Base-by-base conservation (phyloP, 1,140 invertebrate species). In the Aphelinus atriplicis region DNA sequence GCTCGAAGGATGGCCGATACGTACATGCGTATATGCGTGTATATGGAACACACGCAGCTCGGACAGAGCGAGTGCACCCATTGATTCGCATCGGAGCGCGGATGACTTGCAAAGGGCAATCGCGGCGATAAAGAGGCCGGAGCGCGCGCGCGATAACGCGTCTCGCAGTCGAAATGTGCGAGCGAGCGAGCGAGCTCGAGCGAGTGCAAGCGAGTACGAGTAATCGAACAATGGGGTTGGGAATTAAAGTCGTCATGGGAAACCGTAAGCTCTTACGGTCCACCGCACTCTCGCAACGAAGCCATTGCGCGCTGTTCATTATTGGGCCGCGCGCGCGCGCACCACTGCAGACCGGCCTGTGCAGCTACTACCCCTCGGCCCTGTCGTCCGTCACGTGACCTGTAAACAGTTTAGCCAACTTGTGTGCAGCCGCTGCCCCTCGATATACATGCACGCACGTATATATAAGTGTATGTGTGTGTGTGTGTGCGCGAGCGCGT, bases 201-300 rank as follows among this genome's bases (percentile, higher is more conserved):
- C 26, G 26, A 26, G 26, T 26, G 26, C 26, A 26, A 26, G 48
- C 45, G 5, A 3, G 9, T 69, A 42, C 42, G 58, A 68, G 77
- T 74, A 69, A 79, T 83, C 73, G 80, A 82, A 82, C 82, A 84
- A 85, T 84, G 80, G 77, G 61, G 69, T 77, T 26, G 26, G 26
- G 83, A 86, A 86, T 86, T 82, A 82, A 86, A 86, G 80, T 85
- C 82, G 84, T 84, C 84, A 86, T 87, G 86, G 86, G 84, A 86
- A 87, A 85, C 81, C 83, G 80, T 79, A 83, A 81, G 77, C 82
- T 84, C 82, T 86, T 87, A 84, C 81, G 81, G 82, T 86, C 82
- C 78, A 81, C 79, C 82, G 85, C 83, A 81, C 80, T 81, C 26
- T 26, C 26, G 26, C 78, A 71, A 55, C 73, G 67, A 71, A 76